A percentile compares a stretch with the other conserved stretches of the same genome.
Conservation (phyloP, 2,888 invertebrate species). For the Ephialtes manifestator region DNA sequence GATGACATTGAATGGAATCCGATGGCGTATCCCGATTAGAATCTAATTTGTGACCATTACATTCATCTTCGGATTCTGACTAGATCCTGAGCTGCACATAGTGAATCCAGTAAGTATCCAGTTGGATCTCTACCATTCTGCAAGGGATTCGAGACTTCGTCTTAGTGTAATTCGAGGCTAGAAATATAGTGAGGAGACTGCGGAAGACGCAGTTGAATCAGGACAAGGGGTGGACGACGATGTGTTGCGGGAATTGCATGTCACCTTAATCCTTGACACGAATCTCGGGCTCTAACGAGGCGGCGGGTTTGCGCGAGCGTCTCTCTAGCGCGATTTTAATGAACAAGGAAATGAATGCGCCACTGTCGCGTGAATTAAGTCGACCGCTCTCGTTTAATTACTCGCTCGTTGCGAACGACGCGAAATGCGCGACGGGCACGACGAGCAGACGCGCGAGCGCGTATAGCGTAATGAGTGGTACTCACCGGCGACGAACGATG, state of each 20-base stretch:
- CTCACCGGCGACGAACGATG: conserved; percentile 25
- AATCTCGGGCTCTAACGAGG: conserved; percentile 68
- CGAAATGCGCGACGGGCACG: conserved; percentile 33
- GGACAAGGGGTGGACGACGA: conserved; percentile 48
- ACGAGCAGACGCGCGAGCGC: conserved; percentile 38
- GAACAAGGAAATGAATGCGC: conserved; percentile 72
- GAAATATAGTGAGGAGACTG: conserved; percentile 13
- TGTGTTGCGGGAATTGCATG: conserved; percentile 67
- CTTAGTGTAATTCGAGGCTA: conserved; percentile 30
- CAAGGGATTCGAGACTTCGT: no score
- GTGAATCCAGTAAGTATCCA: no score
- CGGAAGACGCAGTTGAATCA: conserved; percentile 36
- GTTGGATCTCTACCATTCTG: no score
- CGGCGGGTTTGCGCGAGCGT: conserved; percentile 35
- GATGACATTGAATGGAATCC: no score
- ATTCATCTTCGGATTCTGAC: no score
- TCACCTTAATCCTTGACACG: conserved; percentile 73
- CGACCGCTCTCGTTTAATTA: conserved; percentile 69
- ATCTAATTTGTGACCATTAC: no score
- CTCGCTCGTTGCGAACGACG: conserved; percentile 55
- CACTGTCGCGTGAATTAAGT: conserved; percentile 70
- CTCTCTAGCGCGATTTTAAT: conserved; percentile 67
- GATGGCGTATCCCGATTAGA: no score
- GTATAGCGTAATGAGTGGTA: conserved; percentile 57
- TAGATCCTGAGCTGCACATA: no score